Percentiles rank a stretch among this genome's conserved stretches.
These are phyloP conservation scores for Pilophorus perplexus DNA, from an alignment of 2,888 invertebrate species.

Conservation along the genomic window DNA sequence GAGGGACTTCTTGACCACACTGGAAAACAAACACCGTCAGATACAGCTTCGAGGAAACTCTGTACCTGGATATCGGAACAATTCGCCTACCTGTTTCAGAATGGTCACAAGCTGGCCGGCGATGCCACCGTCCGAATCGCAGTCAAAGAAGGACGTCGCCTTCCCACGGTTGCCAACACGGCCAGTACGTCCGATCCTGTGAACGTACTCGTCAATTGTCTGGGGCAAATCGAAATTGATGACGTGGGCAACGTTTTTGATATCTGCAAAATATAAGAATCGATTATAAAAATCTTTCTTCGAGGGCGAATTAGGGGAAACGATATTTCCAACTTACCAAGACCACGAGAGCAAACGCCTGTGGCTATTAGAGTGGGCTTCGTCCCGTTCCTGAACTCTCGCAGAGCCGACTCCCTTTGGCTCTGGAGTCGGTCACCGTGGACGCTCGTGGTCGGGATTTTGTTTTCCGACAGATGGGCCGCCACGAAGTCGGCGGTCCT, in stretches of 20 bases:
- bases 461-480: conserved; percentile 73
- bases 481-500: conserved; percentile 88
- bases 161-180: conserved; percentile 86
- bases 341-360: conserved; percentile 88
- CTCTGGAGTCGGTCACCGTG: conserved; percentile 71
- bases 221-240: conserved; percentile 90
- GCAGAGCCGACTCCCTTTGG: conserved; percentile 70
- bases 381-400: conserved; percentile 74
- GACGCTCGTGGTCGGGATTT: conserved; percentile 68
- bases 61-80: background rate
- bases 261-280: conserved; percentile 61
- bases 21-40: too few relatives aligned
- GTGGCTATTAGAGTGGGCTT: conserved; percentile 88
- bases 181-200: conserved; percentile 92
- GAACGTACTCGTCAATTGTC: conserved; percentile 89
- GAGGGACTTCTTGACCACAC: conserved; percentile 76
- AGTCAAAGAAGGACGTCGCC: conserved; percentile 81
- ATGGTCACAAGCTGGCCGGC: conserved; percentile 68
- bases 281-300: too few relatives aligned
- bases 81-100: conserved; percentile 59
- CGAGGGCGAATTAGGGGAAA: background rate
- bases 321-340: conserved; percentile 63
- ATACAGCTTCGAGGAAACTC: background rate
- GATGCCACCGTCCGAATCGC: conserved; percentile 60
- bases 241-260: conserved; percentile 81